Conservation (phyloP, 2,888 invertebrate genomes). For the Macrosiphum euphorbiae region DNA sequence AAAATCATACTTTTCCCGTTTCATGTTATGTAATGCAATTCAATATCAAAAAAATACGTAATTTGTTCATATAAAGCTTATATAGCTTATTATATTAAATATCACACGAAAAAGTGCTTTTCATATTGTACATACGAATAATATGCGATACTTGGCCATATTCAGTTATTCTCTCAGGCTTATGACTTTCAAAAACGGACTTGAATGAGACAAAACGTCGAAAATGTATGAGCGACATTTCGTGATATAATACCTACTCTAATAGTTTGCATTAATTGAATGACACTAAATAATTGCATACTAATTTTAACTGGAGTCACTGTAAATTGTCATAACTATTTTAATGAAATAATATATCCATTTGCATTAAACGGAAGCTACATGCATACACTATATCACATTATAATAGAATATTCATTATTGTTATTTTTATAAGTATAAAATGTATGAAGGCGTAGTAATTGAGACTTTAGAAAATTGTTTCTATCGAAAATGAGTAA, state of each 20-base stretch:
- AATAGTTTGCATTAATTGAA: background rate
- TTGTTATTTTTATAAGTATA: background rate
- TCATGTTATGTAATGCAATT: slow-evolving; percentile 1
- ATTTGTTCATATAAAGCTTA: background rate
- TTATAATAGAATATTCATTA: background rate
- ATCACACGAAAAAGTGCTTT: background rate
- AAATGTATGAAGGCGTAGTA: background rate
- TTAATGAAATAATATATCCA: background rate
- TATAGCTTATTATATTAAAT: no score
- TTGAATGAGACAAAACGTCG: background rate
- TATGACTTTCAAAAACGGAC: background rate
- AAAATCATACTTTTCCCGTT: background rate
- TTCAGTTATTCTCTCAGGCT: background rate
- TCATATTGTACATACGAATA: background rate
- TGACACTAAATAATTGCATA: background rate
- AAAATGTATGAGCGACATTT: background rate
- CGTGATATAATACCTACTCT: no score
- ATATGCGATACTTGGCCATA: background rate
- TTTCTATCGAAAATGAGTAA: background rate
- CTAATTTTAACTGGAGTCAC: background rate
- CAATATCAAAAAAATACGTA: background rate
- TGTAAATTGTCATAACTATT: background rate
- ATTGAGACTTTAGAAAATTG: background rate
- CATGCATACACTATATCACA: background rate
- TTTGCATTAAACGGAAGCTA: background rate